Evolutionary conservation across 1,140 invertebrate genomes (phyloP), one percentile per base, ranked within the genome.

Genomic region (Ganaspis sp.): DNA sequence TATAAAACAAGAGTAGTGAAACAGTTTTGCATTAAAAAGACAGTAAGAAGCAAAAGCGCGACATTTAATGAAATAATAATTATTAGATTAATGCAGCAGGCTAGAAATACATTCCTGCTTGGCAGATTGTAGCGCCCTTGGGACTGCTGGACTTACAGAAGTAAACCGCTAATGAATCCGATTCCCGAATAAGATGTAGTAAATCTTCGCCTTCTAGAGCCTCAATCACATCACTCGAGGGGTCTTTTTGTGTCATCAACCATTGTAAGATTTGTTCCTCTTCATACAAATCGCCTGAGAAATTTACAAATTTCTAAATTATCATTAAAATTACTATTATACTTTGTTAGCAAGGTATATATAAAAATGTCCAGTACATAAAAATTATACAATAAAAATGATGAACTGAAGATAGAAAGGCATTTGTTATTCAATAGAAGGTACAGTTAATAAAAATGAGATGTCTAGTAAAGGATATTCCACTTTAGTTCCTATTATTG

Each of bases 171-270:
- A 98, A 90, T 29, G 96, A 96, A 84, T 96, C 94, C 40, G 96
- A 95, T 81, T 96, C 94, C 82, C 96, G 93, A 78, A 98, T 96
- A 19, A 97, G 87, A 74, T 95, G 93, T 23, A 95, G 87, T n/a
- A 98, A 91, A 80, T 95, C 94, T 85, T 96, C 94, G 64, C 96
- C 96, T 89, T 97, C 96, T 12, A 97, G 90, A 81, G 95, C 96
- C 92, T 98, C 97, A 82, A 98, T 98, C 54, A 97, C 94, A 87
- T 98, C 97, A 70, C 96, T 96, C 49, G 96, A 95, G 70, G 96
- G 96, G 92, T 98, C 96, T 87, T 98, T 98, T 89, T 98, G 96
- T 45, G 96, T 96, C 79, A 98, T 89, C 26, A 98, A 90, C 97
- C 97, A 98, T 87, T 95, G 95, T 1, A 98, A 91, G 80, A 98